phyloP scores from a whole-genome alignment of 2,797 vertebrate genomes.

The Epinephelus coioides region DNA sequence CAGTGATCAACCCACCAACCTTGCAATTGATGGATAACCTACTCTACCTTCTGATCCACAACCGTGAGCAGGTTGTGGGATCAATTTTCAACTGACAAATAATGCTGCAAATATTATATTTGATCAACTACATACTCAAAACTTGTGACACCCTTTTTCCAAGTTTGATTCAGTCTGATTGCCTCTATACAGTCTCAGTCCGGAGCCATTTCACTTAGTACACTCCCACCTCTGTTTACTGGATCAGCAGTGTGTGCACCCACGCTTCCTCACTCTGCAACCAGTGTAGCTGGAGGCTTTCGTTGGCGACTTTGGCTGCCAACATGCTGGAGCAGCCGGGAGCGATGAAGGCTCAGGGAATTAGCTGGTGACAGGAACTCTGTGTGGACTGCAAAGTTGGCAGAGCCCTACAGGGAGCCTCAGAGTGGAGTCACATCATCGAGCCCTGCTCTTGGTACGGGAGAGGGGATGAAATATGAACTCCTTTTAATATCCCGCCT shows the following conservation, averaged over 20 bases:
- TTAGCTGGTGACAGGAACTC: constrained; percentile 62
- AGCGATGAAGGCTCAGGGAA: constrained; percentile 62
- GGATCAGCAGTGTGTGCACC: constrained; percentile 18
- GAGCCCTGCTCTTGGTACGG: constrained; percentile 38
- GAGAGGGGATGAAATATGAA: constrained; percentile 77
- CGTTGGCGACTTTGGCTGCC: constrained; percentile 44
- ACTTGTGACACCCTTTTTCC: background rate
- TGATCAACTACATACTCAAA: background rate
- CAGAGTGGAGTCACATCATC: constrained; percentile 31
- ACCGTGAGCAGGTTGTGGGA: background rate
- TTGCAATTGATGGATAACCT: background rate
- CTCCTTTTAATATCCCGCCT: constrained; percentile 77
- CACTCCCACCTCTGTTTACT: constrained; percentile 20
- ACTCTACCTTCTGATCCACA: background rate
- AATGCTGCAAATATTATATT: background rate
- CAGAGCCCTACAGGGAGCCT: constrained; percentile 37
- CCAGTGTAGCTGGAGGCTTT: constrained; percentile 39
- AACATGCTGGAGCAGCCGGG: constrained; percentile 28
- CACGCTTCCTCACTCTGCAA: constrained; percentile 35
- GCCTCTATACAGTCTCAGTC: constrained; percentile 9
- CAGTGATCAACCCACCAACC: background rate
- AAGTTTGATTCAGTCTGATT: background rate
- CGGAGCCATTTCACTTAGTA: constrained; percentile 8
- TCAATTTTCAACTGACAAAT: background rate
- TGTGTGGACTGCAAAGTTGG: constrained; percentile 52